Conservation (phyloP, 1,140 invertebrate species). For the Drosophila simulans region DNA sequence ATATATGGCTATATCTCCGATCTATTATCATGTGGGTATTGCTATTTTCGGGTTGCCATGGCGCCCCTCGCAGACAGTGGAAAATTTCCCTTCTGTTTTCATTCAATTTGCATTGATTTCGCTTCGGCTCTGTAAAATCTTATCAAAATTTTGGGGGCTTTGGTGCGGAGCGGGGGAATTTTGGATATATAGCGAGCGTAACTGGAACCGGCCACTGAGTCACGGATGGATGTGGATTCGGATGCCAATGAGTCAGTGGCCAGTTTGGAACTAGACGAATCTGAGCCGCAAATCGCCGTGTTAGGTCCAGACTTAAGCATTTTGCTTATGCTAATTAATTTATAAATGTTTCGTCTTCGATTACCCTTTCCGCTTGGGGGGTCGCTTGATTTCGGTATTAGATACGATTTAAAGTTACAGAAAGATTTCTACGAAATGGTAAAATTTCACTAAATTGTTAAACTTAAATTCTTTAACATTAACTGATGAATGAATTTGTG, state of each 20-base stretch:
- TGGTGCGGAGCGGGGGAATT: background rate
- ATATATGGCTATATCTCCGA: slow-evolving; percentile 1
- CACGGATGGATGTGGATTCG: slow-evolving; percentile 1
- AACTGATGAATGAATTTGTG: too few species aligned
- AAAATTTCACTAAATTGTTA: too few species aligned
- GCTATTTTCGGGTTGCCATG: slow-evolving; percentile 39
- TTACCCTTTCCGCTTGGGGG: background rate
- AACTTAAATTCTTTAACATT: too few species aligned
- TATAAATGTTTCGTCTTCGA: slow-evolving; percentile 62
- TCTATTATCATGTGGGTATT: slow-evolving; percentile 29
- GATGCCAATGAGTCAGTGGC: slow-evolving; percentile 39
- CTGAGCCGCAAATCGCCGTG: slow-evolving; percentile 45
- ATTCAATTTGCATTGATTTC: slow-evolving; percentile 4
- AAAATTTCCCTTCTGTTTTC: slow-evolving; percentile 16
- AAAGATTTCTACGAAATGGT: background rate
- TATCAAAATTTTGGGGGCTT: slow-evolving; percentile 12
- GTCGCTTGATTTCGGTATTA: background rate
- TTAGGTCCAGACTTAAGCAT: slow-evolving; percentile 44
- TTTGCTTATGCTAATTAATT: slow-evolving; percentile 77
- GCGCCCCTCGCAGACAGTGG: slow-evolving; percentile 18
- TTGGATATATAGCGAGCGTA: background rate
- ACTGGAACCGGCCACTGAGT: slow-evolving; percentile 38
- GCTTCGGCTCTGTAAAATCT: slow-evolving; percentile 6
- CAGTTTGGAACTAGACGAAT: slow-evolving; percentile 71
- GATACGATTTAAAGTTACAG: background rate